These are phyloP conservation scores for Platycheirus albimanus DNA, from an alignment of 2,888 invertebrate species.

Conservation along the genomic window DNA sequence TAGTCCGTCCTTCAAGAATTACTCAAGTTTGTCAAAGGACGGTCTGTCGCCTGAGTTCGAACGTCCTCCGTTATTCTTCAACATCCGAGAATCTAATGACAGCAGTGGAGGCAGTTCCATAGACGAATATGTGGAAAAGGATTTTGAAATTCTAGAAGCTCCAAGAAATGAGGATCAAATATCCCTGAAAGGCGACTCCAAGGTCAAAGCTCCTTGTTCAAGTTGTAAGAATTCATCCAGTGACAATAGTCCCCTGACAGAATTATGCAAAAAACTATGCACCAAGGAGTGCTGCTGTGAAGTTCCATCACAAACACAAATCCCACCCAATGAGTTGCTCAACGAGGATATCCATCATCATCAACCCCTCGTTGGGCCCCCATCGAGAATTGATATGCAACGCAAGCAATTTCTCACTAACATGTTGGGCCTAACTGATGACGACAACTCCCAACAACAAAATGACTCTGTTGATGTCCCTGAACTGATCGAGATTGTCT, in stretches of 20 bases:
- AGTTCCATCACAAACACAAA: no score
- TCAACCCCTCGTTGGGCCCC: conserved; percentile 50
- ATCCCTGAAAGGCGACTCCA: conserved; percentile 72
- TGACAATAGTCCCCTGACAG: conserved; percentile 76
- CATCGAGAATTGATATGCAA: conserved; percentile 76
- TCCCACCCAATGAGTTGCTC: conserved; percentile 65
- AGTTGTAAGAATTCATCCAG: conserved; percentile 76
- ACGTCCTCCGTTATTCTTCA: conserved; percentile 78
- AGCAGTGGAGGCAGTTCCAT: conserved; percentile 53
- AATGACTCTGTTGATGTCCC: conserved; percentile 32
- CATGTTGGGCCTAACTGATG: conserved; percentile 71
- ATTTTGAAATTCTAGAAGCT: conserved; percentile 22
- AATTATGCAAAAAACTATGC: conserved; percentile 80
- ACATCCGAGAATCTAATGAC: conserved; percentile 72
- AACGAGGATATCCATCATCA: conserved; percentile 25
- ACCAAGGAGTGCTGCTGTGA: conserved; percentile 79
- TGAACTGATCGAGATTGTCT: conserved; percentile 57
- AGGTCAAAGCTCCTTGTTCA: conserved; percentile 76
- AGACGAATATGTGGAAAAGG: conserved; percentile 38
- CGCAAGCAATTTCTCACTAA: conserved; percentile 77
- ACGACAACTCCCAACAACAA: conserved; percentile 37
- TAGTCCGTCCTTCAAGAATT: conserved; percentile 45
- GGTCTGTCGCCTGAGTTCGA: conserved; percentile 77
- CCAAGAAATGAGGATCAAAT: conserved; percentile 30
- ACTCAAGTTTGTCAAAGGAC: conserved; percentile 57